Conservation (phyloP, 2,888 invertebrate genomes). For the Melipona beecheii region DNA sequence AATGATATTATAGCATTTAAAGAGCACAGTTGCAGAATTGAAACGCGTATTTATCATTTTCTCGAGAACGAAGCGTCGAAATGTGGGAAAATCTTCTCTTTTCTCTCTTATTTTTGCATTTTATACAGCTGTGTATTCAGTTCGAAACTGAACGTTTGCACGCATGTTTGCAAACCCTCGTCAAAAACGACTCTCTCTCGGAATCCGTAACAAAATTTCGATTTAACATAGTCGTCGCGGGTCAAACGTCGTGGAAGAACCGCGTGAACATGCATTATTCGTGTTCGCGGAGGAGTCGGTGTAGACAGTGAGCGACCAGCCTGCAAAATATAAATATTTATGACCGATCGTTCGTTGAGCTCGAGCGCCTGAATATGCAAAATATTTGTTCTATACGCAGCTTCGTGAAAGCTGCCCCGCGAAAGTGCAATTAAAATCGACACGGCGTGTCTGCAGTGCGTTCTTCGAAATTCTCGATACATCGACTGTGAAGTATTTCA, state of each 20-base stretch:
- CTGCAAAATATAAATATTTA: slow-evolving; percentile 33
- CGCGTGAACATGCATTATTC: slow-evolving; percentile 14
- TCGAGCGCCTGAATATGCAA: slow-evolving; percentile 10
- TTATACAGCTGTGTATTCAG: no score
- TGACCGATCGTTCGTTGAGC: slow-evolving; percentile 21
- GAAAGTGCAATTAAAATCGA: slow-evolving; percentile 10
- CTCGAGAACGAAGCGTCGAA: no score
- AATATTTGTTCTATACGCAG: not conserved
- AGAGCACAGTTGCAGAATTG: no score
- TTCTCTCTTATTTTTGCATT: no score
- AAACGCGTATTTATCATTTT: no score
- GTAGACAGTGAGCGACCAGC: slow-evolving; percentile 3
- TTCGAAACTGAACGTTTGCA: no score
- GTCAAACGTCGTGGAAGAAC: not conserved
- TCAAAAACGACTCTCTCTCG: no score
- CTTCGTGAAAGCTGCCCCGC: not conserved
- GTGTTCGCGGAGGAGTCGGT: not conserved
- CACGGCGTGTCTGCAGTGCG: not conserved
- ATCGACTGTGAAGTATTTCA: not conserved
- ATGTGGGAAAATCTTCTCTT: no score
- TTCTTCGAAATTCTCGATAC: not conserved
- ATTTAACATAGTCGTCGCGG: not conserved
- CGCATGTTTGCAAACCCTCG: no score
- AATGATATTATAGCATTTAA: no score
- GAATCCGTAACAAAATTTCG: no score